Evolutionary conservation across 2,888 invertebrate species (phyloP), one percentile per base, ranked within the genome.

Genomic region (Apoda limacodes): DNA sequence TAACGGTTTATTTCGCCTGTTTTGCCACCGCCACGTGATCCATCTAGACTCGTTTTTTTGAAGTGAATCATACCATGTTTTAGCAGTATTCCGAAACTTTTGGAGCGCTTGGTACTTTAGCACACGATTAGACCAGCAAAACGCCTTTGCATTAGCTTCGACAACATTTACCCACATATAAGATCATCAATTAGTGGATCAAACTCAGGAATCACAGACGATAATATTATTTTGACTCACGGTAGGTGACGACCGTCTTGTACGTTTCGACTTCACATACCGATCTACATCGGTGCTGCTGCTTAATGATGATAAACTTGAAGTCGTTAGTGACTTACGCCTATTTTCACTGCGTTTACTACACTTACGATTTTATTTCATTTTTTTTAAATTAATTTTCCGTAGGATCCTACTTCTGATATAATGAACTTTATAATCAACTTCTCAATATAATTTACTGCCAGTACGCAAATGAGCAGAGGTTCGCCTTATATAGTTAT

Each of bases 121-220:
- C 25, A 48, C 35, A 13, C 26, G 26, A 34, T 48, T 45, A 4
- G 45, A 39, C 48, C 48, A 51, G 5, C 39, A 34, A 30, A 51
- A 48, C 9, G 48, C 39, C 2, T 34, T 32, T 2, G 45, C 39
- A 28, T 50, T 46, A 2, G 46, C 48, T 7, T 50, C 47, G 2
- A 48, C 39, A 3, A n/a, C 42, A 30, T 47, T 47, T 7, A 47
- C 19, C 49, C 47, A 50, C 43, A 45, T 46, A 9, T 38, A 24
- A 42, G 17, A 28, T 33, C 22, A 25, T 42, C 44, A 1, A 26
- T 13, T 5, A 44, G 23, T 5, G 44, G 40, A 15, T 44, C 44
- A 13, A 42, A 44, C 32, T 42, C 44, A 2, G 42, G 44, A 31
- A 45, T 39, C 14, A 44, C 37, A 11, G 42, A 37, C 4, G 40